Base-by-base conservation (phyloP, 2,797 vertebrate genomes). In the Luscinia megarhynchos region DNA sequence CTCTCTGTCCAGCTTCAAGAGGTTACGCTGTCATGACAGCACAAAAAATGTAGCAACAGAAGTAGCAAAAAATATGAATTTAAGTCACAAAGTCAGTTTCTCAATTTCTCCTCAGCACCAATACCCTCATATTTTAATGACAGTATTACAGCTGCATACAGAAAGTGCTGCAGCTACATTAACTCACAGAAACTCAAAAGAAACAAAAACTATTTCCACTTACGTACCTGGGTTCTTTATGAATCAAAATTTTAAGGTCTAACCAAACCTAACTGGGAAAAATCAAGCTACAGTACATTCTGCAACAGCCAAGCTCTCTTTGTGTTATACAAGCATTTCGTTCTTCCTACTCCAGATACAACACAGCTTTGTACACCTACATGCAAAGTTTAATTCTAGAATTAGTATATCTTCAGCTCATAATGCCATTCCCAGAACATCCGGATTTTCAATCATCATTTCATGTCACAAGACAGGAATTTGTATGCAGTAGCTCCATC, bases 291-390 rank as follows among this genome's bases (percentile, higher is more conserved):
- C 43, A 69, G 46, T 14, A 5, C 14, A 59, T 64, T 85, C 50
- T 68, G 50, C 57, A 86, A 62, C 38, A 84, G 29, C 32, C 9
- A 5, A 90, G 32, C 30, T 59, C 48, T 62, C 32, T 30, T 26
- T 32, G 8, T 38, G 58, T 86, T 84, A 68, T 6, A 78, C 77
- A 94, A 89, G 85, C 66, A 77, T 69, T 75, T 58, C 86, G 90
- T 48, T 91, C 80, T 69, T 83, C 55, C 66, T 86, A 4, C 76
- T 64, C 92, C 62, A 83, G 34, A 58, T n/a, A 66, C n/a, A 72
- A 85, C 58, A 83, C 15, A 76, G 68, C 11, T 85, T 90, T 84
- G 87, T 68, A 92, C 62, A 96, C 76, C 76, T 91, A 94, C 89
- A 46, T 46, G 51, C 34, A 46, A 83, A 76, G 15, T 80, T 88